Percentiles rank a stretch among this genome's conserved stretches.
Evolutionary conservation across 2,888 invertebrate species (phyloP).

Genomic region (Phania funesta): DNA sequence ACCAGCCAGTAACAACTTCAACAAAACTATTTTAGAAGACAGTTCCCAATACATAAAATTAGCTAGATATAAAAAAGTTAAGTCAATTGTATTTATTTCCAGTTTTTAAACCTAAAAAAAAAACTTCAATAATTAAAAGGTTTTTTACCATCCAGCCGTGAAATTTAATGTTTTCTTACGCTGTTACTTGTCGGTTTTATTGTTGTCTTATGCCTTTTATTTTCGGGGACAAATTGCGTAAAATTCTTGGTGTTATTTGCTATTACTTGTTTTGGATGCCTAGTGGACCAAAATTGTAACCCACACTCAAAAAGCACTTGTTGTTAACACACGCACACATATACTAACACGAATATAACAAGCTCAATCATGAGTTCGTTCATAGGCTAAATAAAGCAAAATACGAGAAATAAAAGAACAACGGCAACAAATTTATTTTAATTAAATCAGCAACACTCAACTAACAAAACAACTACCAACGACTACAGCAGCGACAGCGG

Average conservation of each 20-base stretch:
- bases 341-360: neutral
- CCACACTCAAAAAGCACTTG: constrained; percentile 57
- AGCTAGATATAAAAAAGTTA: too few relatives aligned
- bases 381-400: neutral
- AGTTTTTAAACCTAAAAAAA: too few relatives aligned
- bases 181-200: neutral
- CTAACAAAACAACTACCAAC: neutral
- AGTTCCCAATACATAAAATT: too few relatives aligned
- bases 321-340: constrained; percentile 31
- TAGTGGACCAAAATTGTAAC: constrained; percentile 45
- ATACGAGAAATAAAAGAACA: neutral
- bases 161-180: neutral
- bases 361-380: neutral
- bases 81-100: too few relatives aligned
- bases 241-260: constrained; percentile 45
- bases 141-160: too few relatives aligned
- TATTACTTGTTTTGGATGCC: constrained; percentile 9
- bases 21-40: too few relatives aligned
- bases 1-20: too few relatives aligned
- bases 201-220: neutral
- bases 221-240: constrained; percentile 56
- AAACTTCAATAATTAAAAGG: too few relatives aligned
- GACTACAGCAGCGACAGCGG: neutral
- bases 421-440: neutral
- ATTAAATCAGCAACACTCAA: neutral